phyloP scores from a whole-genome alignment of 2,797 vertebrate species.

The Chloroceryle amazona region DNA sequence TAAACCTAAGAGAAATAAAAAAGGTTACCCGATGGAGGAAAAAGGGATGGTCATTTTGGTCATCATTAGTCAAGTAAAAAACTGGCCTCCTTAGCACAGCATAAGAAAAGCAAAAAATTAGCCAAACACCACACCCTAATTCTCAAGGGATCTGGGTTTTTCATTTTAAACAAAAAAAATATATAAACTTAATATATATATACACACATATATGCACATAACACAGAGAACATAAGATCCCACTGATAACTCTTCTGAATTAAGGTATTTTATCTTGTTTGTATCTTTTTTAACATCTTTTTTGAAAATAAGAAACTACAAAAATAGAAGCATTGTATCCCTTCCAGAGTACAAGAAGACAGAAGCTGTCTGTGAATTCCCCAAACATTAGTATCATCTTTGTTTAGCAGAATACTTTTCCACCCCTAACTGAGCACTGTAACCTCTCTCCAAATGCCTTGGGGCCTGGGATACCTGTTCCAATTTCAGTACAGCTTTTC shows the following conservation, averaged over 20 bases:
- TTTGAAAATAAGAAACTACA: neutral
- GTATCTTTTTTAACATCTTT: neutral
- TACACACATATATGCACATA: neutral
- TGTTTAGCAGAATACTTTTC: neutral
- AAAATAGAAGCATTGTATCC: neutral
- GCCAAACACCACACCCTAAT: neutral
- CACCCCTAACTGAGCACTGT: neutral
- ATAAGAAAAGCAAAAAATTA: neutral
- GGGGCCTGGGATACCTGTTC: neutral
- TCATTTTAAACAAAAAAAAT: neutral
- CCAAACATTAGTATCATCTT: neutral
- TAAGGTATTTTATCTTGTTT: neutral
- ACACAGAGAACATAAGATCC: neutral
- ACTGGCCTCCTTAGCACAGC: neutral
- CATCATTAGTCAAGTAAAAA: neutral
- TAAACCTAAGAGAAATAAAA: neutral
- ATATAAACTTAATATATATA: too few relatives aligned
- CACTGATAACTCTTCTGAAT: neutral
- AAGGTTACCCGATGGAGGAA: neutral
- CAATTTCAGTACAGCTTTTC: neutral
- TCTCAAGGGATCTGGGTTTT: neutral
- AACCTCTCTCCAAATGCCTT: neutral
- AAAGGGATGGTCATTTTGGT: neutral
- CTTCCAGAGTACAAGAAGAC: neutral
- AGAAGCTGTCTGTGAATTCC: neutral